Evolutionary conservation across 1,140 invertebrate species (phyloP), one percentile per base, ranked within the genome.

Genomic region (Ceratoteleas bidentatus): DNA sequence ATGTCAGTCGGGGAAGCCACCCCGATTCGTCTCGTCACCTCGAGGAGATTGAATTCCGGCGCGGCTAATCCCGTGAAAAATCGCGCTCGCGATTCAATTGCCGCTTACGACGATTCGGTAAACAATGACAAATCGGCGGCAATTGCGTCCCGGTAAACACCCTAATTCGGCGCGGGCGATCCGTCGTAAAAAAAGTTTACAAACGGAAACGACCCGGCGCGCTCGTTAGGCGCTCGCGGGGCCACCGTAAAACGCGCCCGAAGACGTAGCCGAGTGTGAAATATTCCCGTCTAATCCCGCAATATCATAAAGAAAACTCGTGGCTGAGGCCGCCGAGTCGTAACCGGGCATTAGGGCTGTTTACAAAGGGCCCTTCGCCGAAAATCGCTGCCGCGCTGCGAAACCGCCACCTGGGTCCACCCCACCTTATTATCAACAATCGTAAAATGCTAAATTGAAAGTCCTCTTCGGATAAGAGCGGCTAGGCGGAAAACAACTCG

Each of bases 381-480:
- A 84, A 78, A 85, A 87, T 89, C 87, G 88, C 85, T 79, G 65
- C 32, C 40, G 68, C 74, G 81, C 64, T 89, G 86, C 85, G 86
- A 86, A 88, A 86, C 83, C 77, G 60, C 86, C 90, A 90, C 89
- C 90, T 91, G 90, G 57, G 87, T 77, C 83, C 83, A 57, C 84
- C 86, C 85, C 84, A 84, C 86, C 88, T 90, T 90, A 90, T 91
- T 90, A 91, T 91, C 90, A 90, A 91, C 90, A 91, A 90, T 91
- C 90, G 90, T 91, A 91, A 91, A 91, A 91, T 88, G 86, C 88
- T 85, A 91, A 91, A 91, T 90, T 91, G 88, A 89, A 90, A 90
- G 88, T 90, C 88, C 84, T 88, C 56, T 61, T 54, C 62, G 66
- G 69, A 84, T 72, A 79, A 84, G 60, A 76, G 68, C 66, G 78